phyloP scores from a whole-genome alignment of 2,888 invertebrate genomes.

The Platycheirus albimanus region DNA sequence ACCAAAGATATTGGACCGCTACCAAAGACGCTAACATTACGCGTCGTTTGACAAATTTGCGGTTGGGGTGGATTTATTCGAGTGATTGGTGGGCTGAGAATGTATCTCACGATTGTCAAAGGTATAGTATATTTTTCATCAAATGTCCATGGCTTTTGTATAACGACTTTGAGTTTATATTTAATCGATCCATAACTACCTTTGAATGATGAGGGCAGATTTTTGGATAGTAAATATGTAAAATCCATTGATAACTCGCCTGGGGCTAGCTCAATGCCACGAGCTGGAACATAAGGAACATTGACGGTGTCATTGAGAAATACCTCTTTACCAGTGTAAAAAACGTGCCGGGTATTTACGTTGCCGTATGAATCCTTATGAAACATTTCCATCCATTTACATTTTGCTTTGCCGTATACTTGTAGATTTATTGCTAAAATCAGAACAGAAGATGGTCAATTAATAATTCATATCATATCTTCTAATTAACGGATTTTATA shows the following conservation, averaged over 20 bases:
- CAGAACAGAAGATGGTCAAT: neutral
- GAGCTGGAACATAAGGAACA: slow-evolving; percentile 80
- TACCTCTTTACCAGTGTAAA: slow-evolving; percentile 81
- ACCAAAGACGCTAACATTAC: slow-evolving; percentile 79
- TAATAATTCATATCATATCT: too few relatives aligned
- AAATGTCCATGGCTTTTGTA: slow-evolving; percentile 82
- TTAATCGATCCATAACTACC: slow-evolving; percentile 81
- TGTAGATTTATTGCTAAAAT: slow-evolving; percentile 81
- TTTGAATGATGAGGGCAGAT: slow-evolving; percentile 81
- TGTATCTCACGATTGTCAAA: slow-evolving; percentile 79
- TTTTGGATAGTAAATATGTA: slow-evolving; percentile 78
- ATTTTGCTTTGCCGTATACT: slow-evolving; percentile 82
- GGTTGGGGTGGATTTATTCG: slow-evolving; percentile 78
- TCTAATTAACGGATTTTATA: too few relatives aligned
- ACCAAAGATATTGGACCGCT: slow-evolving; percentile 81
- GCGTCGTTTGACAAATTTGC: slow-evolving; percentile 79
- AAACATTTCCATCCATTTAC: slow-evolving; percentile 82
- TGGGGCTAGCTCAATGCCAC: slow-evolving; percentile 80
- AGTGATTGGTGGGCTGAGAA: slow-evolving; percentile 77
- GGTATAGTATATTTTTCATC: slow-evolving; percentile 81
- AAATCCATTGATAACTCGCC: slow-evolving; percentile 81
- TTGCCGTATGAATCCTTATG: slow-evolving; percentile 80
- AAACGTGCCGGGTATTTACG: slow-evolving; percentile 79
- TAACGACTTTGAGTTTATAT: slow-evolving; percentile 81
- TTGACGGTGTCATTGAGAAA: slow-evolving; percentile 80